phyloP scores from a whole-genome alignment of 2,888 invertebrate genomes.

The Clostera curtula region DNA sequence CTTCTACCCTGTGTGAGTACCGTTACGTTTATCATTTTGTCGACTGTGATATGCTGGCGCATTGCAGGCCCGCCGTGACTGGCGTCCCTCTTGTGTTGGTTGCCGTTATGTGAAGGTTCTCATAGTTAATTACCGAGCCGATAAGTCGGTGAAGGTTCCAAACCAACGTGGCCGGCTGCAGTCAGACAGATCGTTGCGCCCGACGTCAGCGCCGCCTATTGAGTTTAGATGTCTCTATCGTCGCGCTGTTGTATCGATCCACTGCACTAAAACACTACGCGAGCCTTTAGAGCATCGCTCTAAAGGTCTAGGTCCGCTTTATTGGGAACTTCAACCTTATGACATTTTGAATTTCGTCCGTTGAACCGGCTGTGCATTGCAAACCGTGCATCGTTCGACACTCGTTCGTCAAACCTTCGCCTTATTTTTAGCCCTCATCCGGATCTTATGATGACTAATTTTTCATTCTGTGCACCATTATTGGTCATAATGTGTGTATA shows the following conservation, averaged over 20 bases:
- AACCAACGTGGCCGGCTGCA: conserved; percentile 57
- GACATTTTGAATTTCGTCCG: conserved; percentile 11
- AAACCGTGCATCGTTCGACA: conserved; percentile 10
- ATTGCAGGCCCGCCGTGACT: conserved; percentile 39
- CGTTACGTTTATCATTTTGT: conserved; percentile 25
- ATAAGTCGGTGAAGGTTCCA: conserved; percentile 71
- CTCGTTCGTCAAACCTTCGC: conserved; percentile 6
- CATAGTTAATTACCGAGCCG: conserved; percentile 56
- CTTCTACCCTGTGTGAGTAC: conserved; percentile 81
- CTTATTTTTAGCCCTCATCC: conserved; percentile 17
- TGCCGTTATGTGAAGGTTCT: conserved; percentile 46
- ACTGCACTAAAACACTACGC: conserved; percentile 50
- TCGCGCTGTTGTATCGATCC: conserved; percentile 61
- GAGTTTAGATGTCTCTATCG: conserved; percentile 49
- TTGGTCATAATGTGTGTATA: conserved; percentile 6
- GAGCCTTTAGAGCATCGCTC: too few species aligned
- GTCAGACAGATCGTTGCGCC: conserved; percentile 48
- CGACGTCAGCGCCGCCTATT: conserved; percentile 63
- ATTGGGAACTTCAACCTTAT: conserved; percentile 14
- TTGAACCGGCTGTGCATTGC: conserved; percentile 13
- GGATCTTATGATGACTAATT: conserved; percentile 20
- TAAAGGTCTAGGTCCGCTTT: conserved; percentile 23
- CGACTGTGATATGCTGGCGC: conserved; percentile 33
- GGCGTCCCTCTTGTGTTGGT: conserved; percentile 19
- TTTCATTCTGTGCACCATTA: conserved; percentile 12